Conservation (phyloP, 2,797 vertebrate species). For the Peromyscus melanophrys region DNA sequence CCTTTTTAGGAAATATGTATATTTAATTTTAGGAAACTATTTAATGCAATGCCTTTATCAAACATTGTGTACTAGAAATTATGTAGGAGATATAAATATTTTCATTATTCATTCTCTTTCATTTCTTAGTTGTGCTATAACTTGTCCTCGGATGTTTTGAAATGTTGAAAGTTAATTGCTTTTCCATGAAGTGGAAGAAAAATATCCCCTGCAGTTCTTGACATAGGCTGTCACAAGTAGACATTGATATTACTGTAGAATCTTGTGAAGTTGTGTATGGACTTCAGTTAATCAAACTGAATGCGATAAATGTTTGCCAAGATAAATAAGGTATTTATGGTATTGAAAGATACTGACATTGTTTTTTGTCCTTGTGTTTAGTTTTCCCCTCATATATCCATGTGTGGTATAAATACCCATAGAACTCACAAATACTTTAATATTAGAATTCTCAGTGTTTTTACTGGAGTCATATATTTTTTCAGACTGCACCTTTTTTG, state of each 20-base stretch:
- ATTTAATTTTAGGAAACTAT: slow-evolving; percentile 73
- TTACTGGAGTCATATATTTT: slow-evolving; percentile 81
- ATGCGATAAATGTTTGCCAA: not conserved
- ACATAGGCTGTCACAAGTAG: not conserved
- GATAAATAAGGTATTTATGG: not conserved
- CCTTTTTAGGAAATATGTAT: not conserved
- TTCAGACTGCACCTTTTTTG: slow-evolving; percentile 72
- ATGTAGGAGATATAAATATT: slow-evolving; percentile 29
- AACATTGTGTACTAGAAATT: slow-evolving; percentile 68
- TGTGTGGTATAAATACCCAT: slow-evolving; percentile 40
- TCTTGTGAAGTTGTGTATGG: slow-evolving; percentile 22
- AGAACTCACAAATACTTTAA: slow-evolving; percentile 47
- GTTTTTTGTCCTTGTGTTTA: not conserved
- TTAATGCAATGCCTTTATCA: slow-evolving; percentile 83
- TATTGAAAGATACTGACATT: not conserved
- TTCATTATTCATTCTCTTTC: slow-evolving; percentile 52
- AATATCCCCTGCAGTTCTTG: not conserved
- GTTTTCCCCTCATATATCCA: not conserved
- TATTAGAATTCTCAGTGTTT: slow-evolving; percentile 57
- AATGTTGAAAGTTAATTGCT: not conserved
- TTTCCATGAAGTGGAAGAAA: not conserved
- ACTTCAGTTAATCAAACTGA: slow-evolving; percentile 1
- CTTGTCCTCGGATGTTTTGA: not conserved
- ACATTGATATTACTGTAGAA: slow-evolving; percentile 35
- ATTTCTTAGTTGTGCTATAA: slow-evolving; percentile 5